These are phyloP conservation scores for Ammodytes marinus DNA, from an alignment of 2,113 vertebrate species.

Conservation along the genomic window DNA sequence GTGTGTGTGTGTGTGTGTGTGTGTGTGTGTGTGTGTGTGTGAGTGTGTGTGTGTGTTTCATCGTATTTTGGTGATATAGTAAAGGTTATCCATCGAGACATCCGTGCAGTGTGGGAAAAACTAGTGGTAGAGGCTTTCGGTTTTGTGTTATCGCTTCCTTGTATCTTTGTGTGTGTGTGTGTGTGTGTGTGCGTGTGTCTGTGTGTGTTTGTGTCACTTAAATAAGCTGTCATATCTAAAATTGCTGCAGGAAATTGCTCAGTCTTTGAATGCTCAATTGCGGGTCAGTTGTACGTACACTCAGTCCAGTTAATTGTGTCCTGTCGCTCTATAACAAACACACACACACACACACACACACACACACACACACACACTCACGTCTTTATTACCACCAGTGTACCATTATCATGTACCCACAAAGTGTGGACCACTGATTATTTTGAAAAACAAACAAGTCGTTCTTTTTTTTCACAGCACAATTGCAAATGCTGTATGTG, in stretches of 20 bases:
- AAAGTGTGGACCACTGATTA: not conserved
- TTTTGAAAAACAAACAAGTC: not conserved
- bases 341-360: not conserved
- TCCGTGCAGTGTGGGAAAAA: conserved; percentile 11
- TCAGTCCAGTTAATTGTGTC: conserved; percentile 20
- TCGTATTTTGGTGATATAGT: not conserved
- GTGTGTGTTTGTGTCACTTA: not conserved
- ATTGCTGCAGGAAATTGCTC: conserved; percentile 53
- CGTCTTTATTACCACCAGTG: not conserved
- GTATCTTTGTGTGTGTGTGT: not conserved
- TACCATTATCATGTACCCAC: not conserved
- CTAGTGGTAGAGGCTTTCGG: too few relatives aligned
- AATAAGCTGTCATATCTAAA: conserved; percentile 28
- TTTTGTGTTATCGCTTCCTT: not conserved
- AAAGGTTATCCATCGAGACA: not conserved
- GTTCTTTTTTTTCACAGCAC: not conserved
- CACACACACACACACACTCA: not conserved
- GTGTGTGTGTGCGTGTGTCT: not conserved
- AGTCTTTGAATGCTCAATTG: not conserved
- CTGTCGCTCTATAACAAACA: not conserved
- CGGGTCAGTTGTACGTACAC: not conserved
- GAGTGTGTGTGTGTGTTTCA: not conserved
- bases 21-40: not conserved
- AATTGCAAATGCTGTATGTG: too few relatives aligned
- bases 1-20: not conserved